Evolutionary conservation across 2,888 invertebrate genomes (phyloP), one percentile per base, ranked within the genome.

Genomic region (Mechanitis mazaeus): DNA sequence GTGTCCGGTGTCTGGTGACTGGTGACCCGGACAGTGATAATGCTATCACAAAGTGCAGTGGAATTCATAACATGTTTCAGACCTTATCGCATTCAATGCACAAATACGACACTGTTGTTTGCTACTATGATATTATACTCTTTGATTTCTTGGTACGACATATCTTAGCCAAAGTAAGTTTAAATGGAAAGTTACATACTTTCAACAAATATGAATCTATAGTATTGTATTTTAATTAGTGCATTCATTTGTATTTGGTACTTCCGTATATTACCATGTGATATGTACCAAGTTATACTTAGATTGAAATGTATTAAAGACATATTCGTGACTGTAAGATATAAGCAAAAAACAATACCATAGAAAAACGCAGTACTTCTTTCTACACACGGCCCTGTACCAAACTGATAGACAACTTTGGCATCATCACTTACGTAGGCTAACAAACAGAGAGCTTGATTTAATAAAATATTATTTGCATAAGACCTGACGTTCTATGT

Each of bases 11-110:
- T 67, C 73, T 71, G 67, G 59, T 74, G 78, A 78, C 78, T 70
- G 67, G 60, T 74, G 78, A 78, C 78, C 78, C 77, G 78, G 75
- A 75, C 76, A 61, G 66, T 60, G 78, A 78, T 78, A 78, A 66
- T 45, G 63, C 68, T 78, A 78, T 80, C 78, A 63, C 65, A 67
- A 71, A 75, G 68, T 76, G 75, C 76, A 77, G 68, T 70, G 71
- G 72, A 68, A 63, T 70, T 69, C 67, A 69, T 67, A 72, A 71
- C 69, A 72, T 59, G 64, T 64, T 64, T 57, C 65, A 71, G 68
- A 60, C 60, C 59, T 68, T 71, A 71, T 71, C 72, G 54, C 56
- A 56, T 42, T 42, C 54, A 35, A 61, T 64, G 61, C 61, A 65
- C 66, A 60, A 65, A 61, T 63, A 64, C 46, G 28, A 50, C 50